Evolutionary conservation across 2,888 invertebrate genomes (phyloP).

Genomic region (Agonopterix subpropinquella): DNA sequence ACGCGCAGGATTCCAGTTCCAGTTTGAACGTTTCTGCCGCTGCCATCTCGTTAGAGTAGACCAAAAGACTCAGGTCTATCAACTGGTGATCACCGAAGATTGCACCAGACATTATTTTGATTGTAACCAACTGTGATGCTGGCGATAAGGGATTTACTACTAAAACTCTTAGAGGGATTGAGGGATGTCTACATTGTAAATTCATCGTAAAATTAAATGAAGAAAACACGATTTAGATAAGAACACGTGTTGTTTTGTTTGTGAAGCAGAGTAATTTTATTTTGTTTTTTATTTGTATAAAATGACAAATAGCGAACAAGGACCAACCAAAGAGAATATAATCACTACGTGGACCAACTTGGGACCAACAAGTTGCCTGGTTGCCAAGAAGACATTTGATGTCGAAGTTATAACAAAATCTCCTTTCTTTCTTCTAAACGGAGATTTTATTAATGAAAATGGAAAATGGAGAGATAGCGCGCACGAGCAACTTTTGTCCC

Average conservation of each 20-base stretch:
- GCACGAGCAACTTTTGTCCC: too few species aligned
- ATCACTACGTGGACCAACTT: too few species aligned
- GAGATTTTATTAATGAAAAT: too few species aligned
- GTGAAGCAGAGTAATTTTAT: background rate
- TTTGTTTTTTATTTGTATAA: too few species aligned
- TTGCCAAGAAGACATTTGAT: background rate
- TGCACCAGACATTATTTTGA: slow-evolving; percentile 47
- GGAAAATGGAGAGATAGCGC: too few species aligned
- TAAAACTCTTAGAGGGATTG: slow-evolving; percentile 41
- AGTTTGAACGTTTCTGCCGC: slow-evolving; percentile 34
- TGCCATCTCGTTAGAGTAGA: slow-evolving; percentile 42
- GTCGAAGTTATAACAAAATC: too few species aligned
- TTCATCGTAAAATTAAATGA: slow-evolving; percentile 34
- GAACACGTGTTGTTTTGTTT: too few species aligned
- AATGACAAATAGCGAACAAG: too few species aligned
- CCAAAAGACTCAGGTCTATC: slow-evolving; percentile 46
- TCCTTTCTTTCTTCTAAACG: too few species aligned
- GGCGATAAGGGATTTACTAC: slow-evolving; percentile 46
- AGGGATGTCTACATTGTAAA: slow-evolving; percentile 30
- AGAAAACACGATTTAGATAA: background rate
- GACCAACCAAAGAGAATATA: too few species aligned
- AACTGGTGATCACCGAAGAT: slow-evolving; percentile 45
- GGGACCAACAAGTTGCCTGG: too few species aligned
- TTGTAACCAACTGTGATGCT: slow-evolving; percentile 34
- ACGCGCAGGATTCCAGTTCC: slow-evolving; percentile 44